phyloP scores from a whole-genome alignment of 2,113 vertebrate genomes.

The Kryptolebias marmoratus region DNA sequence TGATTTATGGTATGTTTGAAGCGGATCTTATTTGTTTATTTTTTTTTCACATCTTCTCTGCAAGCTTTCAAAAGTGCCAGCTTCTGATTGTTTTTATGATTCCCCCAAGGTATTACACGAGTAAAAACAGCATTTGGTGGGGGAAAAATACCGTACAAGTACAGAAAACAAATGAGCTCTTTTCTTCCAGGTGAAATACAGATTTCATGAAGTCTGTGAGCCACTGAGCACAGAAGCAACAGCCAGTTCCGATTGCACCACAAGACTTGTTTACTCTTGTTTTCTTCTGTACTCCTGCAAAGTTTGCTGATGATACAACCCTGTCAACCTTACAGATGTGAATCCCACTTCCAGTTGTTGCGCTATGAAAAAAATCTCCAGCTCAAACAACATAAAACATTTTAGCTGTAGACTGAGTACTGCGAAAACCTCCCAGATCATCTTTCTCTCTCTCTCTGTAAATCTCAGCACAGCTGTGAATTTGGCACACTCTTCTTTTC shows the following conservation, averaged over 20 bases:
- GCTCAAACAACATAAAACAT: conserved; percentile 8
- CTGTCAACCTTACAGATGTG: conserved; percentile 2
- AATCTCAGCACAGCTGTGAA: conserved; percentile 20
- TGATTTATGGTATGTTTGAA: conserved; percentile 5
- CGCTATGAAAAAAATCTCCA: not conserved
- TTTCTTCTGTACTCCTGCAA: conserved; percentile 8
- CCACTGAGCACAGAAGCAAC: conserved; percentile 15
- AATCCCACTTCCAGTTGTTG: not conserved
- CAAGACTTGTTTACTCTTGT: not conserved
- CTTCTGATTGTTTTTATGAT: conserved; percentile 19
- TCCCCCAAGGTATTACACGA: conserved; percentile 27
- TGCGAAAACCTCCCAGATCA: conserved; percentile 1
- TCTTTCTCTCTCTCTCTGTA: not conserved
- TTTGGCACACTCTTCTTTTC: not conserved
- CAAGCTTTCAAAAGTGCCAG: conserved; percentile 21
- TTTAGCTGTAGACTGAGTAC: not conserved
- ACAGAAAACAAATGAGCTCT: not conserved
- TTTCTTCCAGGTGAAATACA: conserved; percentile 21
- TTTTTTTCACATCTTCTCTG: conserved; percentile 25
- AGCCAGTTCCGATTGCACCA: conserved; percentile 8
- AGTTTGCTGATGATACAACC: conserved; percentile 21
- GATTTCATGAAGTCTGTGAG: conserved; percentile 16
- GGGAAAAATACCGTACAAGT: not conserved
- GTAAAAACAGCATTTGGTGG: conserved; percentile 31
- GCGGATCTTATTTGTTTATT: conserved; percentile 6